phyloP scores from a whole-genome alignment of 2,113 vertebrate genomes.

The Cololabis saira region DNA sequence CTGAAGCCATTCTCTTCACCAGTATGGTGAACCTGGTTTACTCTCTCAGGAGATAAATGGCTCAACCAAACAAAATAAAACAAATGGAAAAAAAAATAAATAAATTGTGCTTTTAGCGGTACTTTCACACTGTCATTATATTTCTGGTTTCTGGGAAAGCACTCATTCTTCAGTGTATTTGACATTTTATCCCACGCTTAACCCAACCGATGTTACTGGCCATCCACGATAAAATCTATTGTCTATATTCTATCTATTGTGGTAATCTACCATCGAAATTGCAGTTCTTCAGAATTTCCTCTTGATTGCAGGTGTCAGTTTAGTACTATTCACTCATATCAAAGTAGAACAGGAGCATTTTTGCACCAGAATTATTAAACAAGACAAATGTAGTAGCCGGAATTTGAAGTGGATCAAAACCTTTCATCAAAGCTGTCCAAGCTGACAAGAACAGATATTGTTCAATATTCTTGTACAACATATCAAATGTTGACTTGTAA shows the following conservation, averaged over 20 bases:
- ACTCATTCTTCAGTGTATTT: too few species aligned
- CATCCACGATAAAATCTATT: conserved; percentile 8
- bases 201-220: not conserved
- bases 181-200: not conserved
- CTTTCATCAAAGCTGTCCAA: too few species aligned
- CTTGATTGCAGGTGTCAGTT: conserved; percentile 14
- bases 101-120: too few species aligned
- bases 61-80: not conserved
- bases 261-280: conserved; percentile 16
- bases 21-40: conserved; percentile 13
- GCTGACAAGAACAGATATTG: too few species aligned
- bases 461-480: too few species aligned
- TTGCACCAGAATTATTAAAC: conserved; percentile 31
- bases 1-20: conserved; percentile 3
- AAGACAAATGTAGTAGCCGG: conserved; percentile 3
- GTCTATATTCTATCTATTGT: conserved; percentile 27
- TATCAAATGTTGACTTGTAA: too few species aligned
- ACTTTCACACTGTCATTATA: too few species aligned
- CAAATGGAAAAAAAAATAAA: too few species aligned
- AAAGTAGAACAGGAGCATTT: conserved; percentile 17
- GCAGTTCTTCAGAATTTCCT: conserved; percentile 18
- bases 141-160: too few species aligned
- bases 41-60: too few species aligned
- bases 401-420: too few species aligned
- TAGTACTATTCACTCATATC: conserved; percentile 20